Evolutionary conservation across 2,797 vertebrate species (phyloP).

Genomic region (Spinus pinus): DNA sequence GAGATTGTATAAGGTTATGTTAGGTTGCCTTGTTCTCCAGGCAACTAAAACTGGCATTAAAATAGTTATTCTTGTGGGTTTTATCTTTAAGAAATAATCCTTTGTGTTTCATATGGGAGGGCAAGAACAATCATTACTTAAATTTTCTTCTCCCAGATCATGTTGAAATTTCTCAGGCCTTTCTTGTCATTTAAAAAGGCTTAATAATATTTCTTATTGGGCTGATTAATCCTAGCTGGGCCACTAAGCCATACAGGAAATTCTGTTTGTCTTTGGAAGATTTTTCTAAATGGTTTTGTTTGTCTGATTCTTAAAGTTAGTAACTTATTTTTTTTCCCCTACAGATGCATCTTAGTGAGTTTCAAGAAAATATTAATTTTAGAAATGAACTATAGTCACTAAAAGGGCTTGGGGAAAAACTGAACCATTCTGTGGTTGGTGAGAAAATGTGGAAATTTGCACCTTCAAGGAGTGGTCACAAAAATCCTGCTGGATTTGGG

Average conservation of each 20-base stretch:
- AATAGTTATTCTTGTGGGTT: background rate
- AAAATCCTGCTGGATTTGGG: background rate
- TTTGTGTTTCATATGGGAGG: background rate
- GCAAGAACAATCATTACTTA: background rate
- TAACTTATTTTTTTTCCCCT: background rate
- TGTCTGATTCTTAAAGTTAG: background rate
- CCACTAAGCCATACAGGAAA: background rate
- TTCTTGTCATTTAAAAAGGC: background rate
- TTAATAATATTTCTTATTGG: background rate
- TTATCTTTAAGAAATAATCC: background rate
- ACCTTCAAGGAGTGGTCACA: background rate
- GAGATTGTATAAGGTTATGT: background rate
- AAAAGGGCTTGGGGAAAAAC: background rate
- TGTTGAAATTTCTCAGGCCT: background rate
- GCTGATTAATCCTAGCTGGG: background rate
- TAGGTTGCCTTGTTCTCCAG: background rate
- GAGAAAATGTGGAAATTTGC: background rate
- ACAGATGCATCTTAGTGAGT: background rate
- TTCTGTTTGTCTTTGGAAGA: background rate
- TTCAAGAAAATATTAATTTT: background rate
- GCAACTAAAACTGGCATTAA: background rate
- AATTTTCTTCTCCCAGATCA: background rate
- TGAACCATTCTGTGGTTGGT: rapidly evolving
- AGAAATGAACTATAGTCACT: background rate
- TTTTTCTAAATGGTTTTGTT: background rate